Evolutionary conservation across 2,888 invertebrate species (phyloP).

Genomic region (Pseudococcus viburni): DNA sequence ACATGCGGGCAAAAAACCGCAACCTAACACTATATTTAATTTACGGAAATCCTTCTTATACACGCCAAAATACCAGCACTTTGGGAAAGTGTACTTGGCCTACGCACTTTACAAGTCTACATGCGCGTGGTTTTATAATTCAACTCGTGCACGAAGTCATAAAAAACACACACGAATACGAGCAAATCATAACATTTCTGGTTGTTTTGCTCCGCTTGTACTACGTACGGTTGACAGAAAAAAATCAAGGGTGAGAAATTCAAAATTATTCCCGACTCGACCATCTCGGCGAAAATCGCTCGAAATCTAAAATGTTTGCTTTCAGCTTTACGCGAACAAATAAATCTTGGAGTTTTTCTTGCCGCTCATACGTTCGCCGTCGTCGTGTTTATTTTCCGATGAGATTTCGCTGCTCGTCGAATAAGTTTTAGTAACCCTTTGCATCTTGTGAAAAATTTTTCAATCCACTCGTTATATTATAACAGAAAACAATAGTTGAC

Average conservation of each 20-base stretch:
- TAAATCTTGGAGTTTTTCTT: constrained; percentile 37
- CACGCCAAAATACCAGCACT: background rate
- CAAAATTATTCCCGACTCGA: constrained; percentile 47
- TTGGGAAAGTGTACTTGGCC: no score
- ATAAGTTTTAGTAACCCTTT: constrained; percentile 28
- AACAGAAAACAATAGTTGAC: constrained; percentile 28
- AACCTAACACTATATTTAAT: background rate
- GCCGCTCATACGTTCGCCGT: background rate
- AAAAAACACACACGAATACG: constrained; percentile 8
- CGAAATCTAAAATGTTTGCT: constrained; percentile 55
- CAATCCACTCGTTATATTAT: constrained; percentile 41
- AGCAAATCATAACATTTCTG: background rate
- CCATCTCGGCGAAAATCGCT: constrained; percentile 30
- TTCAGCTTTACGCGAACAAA: constrained; percentile 47
- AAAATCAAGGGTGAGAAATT: constrained; percentile 8
- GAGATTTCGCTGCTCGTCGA: background rate
- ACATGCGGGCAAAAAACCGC: background rate
- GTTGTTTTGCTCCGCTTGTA: background rate
- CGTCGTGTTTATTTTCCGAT: constrained; percentile 19
- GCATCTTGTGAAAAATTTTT: constrained; percentile 16
- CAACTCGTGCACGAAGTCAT: constrained; percentile 17
- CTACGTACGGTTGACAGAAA: background rate
- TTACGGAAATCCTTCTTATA: constrained; percentile 22
- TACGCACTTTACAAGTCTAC: background rate
- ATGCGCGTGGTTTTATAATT: constrained; percentile 1